Base-by-base conservation (phyloP, 2,797 vertebrate genomes). In the Pseudomugil gertrudae region DNA sequence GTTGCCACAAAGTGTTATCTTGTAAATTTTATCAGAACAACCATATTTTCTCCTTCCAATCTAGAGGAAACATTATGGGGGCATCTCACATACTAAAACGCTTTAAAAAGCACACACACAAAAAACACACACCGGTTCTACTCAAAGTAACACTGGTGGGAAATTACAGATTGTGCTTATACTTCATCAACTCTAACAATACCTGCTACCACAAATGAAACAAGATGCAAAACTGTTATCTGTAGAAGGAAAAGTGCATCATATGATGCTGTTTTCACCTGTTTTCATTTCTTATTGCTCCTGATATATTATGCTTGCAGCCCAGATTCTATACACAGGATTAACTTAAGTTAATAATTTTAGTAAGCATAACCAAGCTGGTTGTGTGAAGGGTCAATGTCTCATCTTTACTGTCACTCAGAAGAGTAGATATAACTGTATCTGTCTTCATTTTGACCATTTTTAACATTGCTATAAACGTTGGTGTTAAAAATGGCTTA, bases 361-460 rank as follows among this genome's bases (percentile, higher is more conserved):
- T 53, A 53, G 5, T 9, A 53, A 51, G 50, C 47, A 51, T 32
- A 4, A 62, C 48, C 24, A 14, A 36, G 32, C 59, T 36, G 48
- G 36, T 43, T 29, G 27, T 24, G 15, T 51, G 23, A 24, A 26
- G 21, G 10, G 21, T 24, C 47, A 24, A 50, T 26, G 47, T 50
- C 21, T 50, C 47, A 26, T 50, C 10, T 50, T 3, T 11, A 24
- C 47, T 26, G 21, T 50, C 10, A 24, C 47, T 50, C 47, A 48
- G 21, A 48, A 11, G 24, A 24, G 7, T 21, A 45, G n/a, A n/a
- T n/a, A n/a, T n/a, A n/a, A n/a, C n/a, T n/a, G n/a, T n/a, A n/a
- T n/a, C n/a, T n/a, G n/a, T n/a, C n/a, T 47, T 14, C 11, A 26
- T 50, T 50, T 50, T 50, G 10, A 50, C 23, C 23, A 11, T 24